phyloP scores from a whole-genome alignment of 2,113 vertebrate genomes.

The Forbesichthys agassizii region DNA sequence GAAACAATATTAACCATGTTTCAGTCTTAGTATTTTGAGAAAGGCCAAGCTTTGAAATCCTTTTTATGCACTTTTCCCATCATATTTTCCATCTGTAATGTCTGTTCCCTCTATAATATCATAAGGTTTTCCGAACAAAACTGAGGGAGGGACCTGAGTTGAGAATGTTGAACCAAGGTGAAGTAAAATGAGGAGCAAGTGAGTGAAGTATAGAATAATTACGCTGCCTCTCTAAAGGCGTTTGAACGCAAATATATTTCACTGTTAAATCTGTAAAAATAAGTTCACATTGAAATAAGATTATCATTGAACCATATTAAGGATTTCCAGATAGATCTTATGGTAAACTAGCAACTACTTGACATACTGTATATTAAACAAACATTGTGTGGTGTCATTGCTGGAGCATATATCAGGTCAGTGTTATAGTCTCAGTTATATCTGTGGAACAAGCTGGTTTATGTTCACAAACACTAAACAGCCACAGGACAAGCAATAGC shows the following conservation, averaged over 20 bases:
- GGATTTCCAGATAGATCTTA: too few species aligned
- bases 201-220: neutral
- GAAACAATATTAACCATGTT: neutral
- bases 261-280: neutral
- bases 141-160: slow-evolving; percentile 7
- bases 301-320: too few species aligned
- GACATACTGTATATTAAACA: too few species aligned
- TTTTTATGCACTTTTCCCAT: slow-evolving; percentile 6
- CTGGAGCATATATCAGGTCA: neutral
- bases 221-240: neutral
- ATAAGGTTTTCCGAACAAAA: slow-evolving; percentile 28
- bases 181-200: slow-evolving; percentile 19
- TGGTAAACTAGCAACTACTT: too few species aligned
- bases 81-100: slow-evolving; percentile 15
- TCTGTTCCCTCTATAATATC: neutral
- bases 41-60: neutral
- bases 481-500: neutral
- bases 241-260: neutral
- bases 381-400: neutral
- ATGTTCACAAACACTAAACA: slow-evolving; percentile 1
- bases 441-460: neutral
- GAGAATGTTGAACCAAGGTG: slow-evolving; percentile 42
- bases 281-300: too few species aligned
- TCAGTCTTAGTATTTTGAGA: neutral
- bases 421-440: neutral